Evolutionary conservation across 2,797 vertebrate genomes (phyloP).

Genomic region (Pelochelys cantorii): DNA sequence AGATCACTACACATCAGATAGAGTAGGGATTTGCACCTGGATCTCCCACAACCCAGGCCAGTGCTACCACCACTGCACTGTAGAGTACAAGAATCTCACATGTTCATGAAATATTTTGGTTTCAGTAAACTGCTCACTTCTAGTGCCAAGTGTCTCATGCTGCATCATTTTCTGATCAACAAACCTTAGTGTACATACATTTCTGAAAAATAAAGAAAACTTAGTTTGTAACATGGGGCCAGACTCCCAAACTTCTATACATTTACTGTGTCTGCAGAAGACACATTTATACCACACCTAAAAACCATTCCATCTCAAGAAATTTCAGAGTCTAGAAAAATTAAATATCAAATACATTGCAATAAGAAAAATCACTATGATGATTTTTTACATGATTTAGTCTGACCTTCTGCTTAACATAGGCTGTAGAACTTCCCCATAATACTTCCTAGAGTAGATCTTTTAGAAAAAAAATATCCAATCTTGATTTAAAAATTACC

Average conservation of each 20-base stretch:
- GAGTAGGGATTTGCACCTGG: neutral
- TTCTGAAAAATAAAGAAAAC: neutral
- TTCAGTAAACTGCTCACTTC: neutral
- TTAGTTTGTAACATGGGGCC: neutral
- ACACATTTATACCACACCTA: fast-evolving
- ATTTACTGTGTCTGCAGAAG: neutral
- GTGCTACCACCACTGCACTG: neutral
- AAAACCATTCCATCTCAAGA: fast-evolving
- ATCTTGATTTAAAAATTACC: too few relatives aligned
- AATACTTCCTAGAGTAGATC: too few relatives aligned
- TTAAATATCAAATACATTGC: neutral
- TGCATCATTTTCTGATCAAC: neutral
- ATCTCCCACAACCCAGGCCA: neutral
- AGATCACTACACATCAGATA: neutral
- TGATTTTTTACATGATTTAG: neutral
- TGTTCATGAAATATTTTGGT: neutral
- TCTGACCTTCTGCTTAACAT: too few relatives aligned
- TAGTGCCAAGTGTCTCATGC: neutral
- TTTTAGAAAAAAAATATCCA: too few relatives aligned
- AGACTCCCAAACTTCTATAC: neutral
- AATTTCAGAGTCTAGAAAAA: neutral
- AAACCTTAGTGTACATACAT: neutral
- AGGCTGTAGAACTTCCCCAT: too few relatives aligned
- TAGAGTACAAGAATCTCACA: neutral
- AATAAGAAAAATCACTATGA: neutral